These are phyloP conservation scores for Aleiodes testaceus DNA, from an alignment of 2,888 invertebrate species.

Conservation along the genomic window DNA sequence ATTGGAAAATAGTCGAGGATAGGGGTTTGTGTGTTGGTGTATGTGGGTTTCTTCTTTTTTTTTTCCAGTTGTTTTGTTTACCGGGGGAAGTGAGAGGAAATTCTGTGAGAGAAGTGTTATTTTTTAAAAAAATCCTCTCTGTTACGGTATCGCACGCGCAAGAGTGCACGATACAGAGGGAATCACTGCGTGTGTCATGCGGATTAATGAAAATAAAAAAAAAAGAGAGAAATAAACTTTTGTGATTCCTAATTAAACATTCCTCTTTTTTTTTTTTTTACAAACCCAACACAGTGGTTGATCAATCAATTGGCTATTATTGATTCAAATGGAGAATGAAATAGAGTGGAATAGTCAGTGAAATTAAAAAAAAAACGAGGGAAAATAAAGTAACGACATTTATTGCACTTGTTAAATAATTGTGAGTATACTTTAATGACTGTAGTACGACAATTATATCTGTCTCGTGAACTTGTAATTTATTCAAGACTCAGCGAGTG, in stretches of 20 bases:
- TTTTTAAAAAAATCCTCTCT: slow-evolving; percentile 69
- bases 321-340: slow-evolving; percentile 19
- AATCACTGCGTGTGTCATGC: slow-evolving; percentile 35
- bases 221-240: slow-evolving; percentile 23
- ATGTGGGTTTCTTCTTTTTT: slow-evolving; percentile 19
- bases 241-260: slow-evolving; percentile 34
- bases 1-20: slow-evolving; percentile 46
- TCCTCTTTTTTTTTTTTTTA: slow-evolving; percentile 8
- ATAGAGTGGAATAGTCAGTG: neutral
- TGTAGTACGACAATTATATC: slow-evolving; percentile 38
- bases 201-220: slow-evolving; percentile 25
- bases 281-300: neutral
- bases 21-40: slow-evolving; percentile 15
- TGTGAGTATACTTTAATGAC: slow-evolving; percentile 26
- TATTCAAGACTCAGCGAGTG: slow-evolving; percentile 31
- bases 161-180: slow-evolving; percentile 9
- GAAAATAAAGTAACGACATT: slow-evolving; percentile 14
- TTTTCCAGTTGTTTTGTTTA: neutral
- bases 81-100: slow-evolving; percentile 71
- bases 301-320: slow-evolving; percentile 31
- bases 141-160: slow-evolving; percentile 49
- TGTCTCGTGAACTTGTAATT: slow-evolving; percentile 39
- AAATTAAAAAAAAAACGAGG: neutral
- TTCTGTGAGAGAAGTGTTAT: slow-evolving; percentile 66
- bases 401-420: slow-evolving; percentile 21